Evolutionary conservation across 2,888 invertebrate species (phyloP).

Genomic region (Lycophotia porphyrea): DNA sequence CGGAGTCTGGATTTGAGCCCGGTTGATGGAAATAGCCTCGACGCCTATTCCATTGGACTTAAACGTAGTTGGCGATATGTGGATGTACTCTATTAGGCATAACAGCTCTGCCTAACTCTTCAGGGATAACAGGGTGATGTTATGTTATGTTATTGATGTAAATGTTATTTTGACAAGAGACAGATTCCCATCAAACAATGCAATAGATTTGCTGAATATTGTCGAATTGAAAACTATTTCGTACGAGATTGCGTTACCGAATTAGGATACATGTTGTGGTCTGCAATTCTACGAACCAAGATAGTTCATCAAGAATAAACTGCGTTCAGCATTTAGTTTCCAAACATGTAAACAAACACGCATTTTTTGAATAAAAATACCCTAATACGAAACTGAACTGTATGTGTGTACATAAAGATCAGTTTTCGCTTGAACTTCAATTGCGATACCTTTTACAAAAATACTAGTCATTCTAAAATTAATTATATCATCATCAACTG

Average conservation of each 20-base stretch:
- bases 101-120: background rate
- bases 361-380: background rate
- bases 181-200: background rate
- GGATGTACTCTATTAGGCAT: background rate
- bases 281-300: constrained; percentile 22
- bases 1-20: too few species aligned
- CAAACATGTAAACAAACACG: background rate
- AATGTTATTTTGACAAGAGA: background rate
- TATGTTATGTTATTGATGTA: background rate
- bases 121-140: background rate
- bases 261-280: constrained; percentile 24
- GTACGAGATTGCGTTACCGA: constrained; percentile 13
- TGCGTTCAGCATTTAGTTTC: background rate
- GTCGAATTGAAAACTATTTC: constrained; percentile 25
- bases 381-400: background rate
- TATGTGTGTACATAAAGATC: background rate
- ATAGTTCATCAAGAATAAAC: constrained; percentile 7
- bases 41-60: background rate
- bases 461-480: background rate
- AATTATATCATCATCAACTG: background rate
- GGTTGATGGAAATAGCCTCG: background rate
- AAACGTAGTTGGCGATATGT: background rate
- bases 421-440: background rate
- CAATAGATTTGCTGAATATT: background rate
- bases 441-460: background rate